Evolutionary conservation across 2,113 vertebrate genomes (phyloP).

Genomic region (Amphiprion ocellaris): DNA sequence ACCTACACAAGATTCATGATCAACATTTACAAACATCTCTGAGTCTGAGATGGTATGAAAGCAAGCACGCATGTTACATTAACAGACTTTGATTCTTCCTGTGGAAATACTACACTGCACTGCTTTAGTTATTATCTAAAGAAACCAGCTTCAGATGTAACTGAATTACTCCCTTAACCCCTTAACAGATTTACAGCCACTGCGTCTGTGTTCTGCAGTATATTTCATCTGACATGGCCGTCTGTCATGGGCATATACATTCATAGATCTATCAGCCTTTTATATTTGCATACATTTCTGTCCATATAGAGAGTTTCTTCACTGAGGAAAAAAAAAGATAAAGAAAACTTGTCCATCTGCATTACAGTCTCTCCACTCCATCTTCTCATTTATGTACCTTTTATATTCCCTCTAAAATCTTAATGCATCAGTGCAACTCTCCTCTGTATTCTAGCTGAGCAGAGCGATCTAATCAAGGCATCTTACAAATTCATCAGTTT

Average conservation of each 20-base stretch:
- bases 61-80: neutral
- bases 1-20: conserved; percentile 15
- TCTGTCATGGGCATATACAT: conserved; percentile 31
- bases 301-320: neutral
- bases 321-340: neutral
- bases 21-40: too few species aligned
- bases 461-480: conserved; percentile 67
- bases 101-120: neutral
- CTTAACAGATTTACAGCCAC: conserved; percentile 48
- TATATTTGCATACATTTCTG: conserved; percentile 13
- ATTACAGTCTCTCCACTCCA: conserved; percentile 9
- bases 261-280: conserved; percentile 44
- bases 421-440: conserved; percentile 46
- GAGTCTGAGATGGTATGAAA: neutral
- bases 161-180: conserved; percentile 46
- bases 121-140: conserved; percentile 33
- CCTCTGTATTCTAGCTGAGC: conserved; percentile 53
- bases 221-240: conserved; percentile 37
- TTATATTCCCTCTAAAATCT: conserved; percentile 54
- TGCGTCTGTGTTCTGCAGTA: conserved; percentile 36
- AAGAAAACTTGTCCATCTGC: neutral
- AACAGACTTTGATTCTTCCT: conserved; percentile 2
- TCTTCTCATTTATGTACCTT: conserved; percentile 49
- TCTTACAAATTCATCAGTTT: conserved; percentile 69
- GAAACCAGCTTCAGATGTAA: conserved; percentile 34